Evolutionary conservation across 2,797 vertebrate species (phyloP).

Genomic region (Florisuga fusca): DNA sequence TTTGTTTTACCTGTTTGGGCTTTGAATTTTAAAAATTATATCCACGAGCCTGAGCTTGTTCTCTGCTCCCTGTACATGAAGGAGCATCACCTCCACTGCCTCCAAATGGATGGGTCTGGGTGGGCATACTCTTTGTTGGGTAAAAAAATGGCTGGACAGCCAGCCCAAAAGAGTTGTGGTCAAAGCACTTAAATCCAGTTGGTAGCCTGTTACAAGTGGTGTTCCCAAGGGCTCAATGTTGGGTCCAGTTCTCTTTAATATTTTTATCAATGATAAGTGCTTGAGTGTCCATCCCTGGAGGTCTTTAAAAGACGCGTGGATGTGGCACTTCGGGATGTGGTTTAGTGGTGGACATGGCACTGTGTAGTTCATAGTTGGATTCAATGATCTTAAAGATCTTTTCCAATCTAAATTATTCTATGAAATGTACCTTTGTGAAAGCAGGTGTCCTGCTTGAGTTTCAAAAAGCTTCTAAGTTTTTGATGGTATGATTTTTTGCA

Average conservation of each 20-base stretch:
- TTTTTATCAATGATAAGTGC: background rate
- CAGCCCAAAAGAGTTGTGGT: background rate
- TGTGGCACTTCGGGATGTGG: background rate
- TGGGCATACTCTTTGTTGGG: background rate
- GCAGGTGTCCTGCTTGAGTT: background rate
- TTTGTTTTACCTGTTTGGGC: background rate
- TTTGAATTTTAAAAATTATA: background rate
- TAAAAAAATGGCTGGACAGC: background rate
- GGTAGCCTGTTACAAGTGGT: too few species aligned
- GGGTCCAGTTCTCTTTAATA: background rate
- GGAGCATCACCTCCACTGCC: background rate
- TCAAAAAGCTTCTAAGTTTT: background rate
- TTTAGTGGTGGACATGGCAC: background rate
- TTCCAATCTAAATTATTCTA: background rate
- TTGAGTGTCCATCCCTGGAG: background rate
- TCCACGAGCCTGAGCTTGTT: background rate
- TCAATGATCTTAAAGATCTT: background rate
- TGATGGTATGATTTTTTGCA: background rate
- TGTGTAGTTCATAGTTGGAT: background rate
- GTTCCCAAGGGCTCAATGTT: background rate
- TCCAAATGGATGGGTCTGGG: background rate
- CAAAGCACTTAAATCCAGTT: background rate
- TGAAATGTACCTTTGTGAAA: background rate
- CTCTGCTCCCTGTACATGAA: background rate
- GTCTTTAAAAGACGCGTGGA: background rate